Base-by-base conservation (phyloP, 1,140 invertebrate species). In the Aphaenogaster ashmeadi region DNA sequence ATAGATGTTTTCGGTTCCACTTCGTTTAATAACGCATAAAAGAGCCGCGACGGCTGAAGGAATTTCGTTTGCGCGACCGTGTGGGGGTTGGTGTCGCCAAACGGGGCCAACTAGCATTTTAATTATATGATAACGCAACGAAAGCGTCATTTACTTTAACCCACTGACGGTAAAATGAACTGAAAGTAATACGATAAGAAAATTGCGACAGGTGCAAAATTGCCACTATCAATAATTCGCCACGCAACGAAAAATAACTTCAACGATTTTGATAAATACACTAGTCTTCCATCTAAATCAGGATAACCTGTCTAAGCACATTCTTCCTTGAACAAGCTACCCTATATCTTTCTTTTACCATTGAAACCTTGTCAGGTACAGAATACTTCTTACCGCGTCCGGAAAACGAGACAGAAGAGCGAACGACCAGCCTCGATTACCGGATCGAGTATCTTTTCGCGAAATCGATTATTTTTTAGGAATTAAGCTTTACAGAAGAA, bases 71-170 rank as follows among this genome's bases (percentile, higher is more conserved):
- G 44, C 54, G 62, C 27, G 74, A 62, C 21, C 18, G 54, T 44
- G 56, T 50, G 13, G n/a, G 11, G 41, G 21, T 62, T 54, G 67
- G 21, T 58, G 56, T 36, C 56, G 50, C 60, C 77, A 67, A 90
- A 89, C 66, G 78, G 54, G 4, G 64, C 36, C 60, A 56, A 66
- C 18, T 38, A 69, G 50, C 86, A 83, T 88, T 91, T 88, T 86
- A 88, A 88, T 90, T 91, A 78, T 77, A 27, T 21, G 71, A 90
- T 79, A 66, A 87, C 21, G 71, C 72, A 67, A 88, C 80, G 58
- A 77, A 86, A 88, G 47, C 50, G 67, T 44, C 56, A 54, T 77
- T 75, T 72, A 44, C 60, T 54, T 47, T 71, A 41, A 56, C 15
- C 64, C 54, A 7, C 47, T n/a, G 36, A 44, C 13, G 9, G 27